Evolutionary conservation across 2,797 vertebrate genomes (phyloP), one percentile per base, ranked within the genome.

Genomic region (Cyclopterus lumpus): DNA sequence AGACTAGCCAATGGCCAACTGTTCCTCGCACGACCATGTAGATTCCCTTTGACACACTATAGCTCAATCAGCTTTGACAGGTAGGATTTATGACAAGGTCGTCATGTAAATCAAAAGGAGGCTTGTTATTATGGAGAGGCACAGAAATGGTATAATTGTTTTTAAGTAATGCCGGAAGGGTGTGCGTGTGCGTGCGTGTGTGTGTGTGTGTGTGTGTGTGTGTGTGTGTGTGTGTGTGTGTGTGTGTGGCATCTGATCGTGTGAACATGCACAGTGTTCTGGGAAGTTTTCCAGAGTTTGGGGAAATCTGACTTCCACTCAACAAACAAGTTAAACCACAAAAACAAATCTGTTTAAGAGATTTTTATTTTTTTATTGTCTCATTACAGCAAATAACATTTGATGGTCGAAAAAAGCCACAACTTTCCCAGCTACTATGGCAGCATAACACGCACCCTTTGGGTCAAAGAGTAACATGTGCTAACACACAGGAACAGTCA

Each of bases 131-230:
- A 87, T 82, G 84, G 61, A 80, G 75, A 89, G 75, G 67, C 83
- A 85, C 73, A 72, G 66, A 83, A 86, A 89, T 82, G 77, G 63
- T 81, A 74, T 90, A 91, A 92, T 91, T 93, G 86, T 91, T 93
- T 91, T 88, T 81, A 91, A 90, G 90, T 86, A 82, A 58, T 16
- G 77, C 75, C 86, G 67, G 66, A 79, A 85, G 67, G 77, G 68
- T 65, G 42, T 71, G 57, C 51, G 53, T 46, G 28, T 73, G 58
- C 71, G 59, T 55, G 36, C 70, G 64, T 48, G 26, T 72, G 49
- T 70, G 38, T 64, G 40, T 40, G 38, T 40, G 38, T 40, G 38
- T 40, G 38, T 14, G 84, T 61, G 72, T 32, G 57, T 64, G 49
- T 46, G 48, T 60, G 62, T 69, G 68, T 66, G 42, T 71, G 32